Evolutionary conservation across 2,797 vertebrate genomes (phyloP).

Genomic region (Pseudopleuronectes americanus): DNA sequence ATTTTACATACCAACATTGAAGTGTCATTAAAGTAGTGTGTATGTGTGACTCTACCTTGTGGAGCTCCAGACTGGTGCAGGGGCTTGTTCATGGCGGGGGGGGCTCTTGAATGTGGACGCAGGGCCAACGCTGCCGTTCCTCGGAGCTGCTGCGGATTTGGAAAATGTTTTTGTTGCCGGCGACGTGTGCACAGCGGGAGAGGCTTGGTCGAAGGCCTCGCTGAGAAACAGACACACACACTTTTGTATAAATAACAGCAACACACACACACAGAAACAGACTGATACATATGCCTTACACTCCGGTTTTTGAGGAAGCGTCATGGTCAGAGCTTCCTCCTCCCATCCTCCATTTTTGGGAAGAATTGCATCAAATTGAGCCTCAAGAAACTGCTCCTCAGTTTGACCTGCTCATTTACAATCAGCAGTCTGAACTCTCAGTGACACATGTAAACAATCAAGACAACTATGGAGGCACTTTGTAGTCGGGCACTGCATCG

Average conservation of each 20-base stretch:
- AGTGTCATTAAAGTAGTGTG: not conserved
- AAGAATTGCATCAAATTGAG: too few relatives aligned
- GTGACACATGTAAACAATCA: conserved; percentile 61
- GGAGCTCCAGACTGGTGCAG: conserved; percentile 78
- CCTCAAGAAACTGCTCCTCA: not conserved
- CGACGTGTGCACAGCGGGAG: conserved; percentile 59
- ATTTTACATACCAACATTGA: not conserved
- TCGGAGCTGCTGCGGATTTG: conserved; percentile 63
- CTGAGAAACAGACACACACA: conserved; percentile 70
- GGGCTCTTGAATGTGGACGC: conserved; percentile 78
- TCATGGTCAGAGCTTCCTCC: not conserved
- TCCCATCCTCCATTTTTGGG: too few relatives aligned
- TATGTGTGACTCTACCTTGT: conserved; percentile 81
- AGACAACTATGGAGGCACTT: conserved; percentile 42
- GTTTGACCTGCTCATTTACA: not conserved
- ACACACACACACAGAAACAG: conserved; percentile 15
- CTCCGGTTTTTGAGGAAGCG: not conserved
- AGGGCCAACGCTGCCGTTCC: conserved; percentile 69
- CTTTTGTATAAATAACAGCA: conserved; percentile 17
- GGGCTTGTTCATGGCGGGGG: conserved; percentile 69
- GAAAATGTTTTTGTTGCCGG: conserved; percentile 76
- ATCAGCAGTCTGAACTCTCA: conserved; percentile 6
- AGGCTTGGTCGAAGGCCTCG: conserved; percentile 77
- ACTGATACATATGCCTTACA: not conserved
- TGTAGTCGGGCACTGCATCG: conserved; percentile 32